Percentiles rank a stretch among this genome's conserved stretches.
phyloP scores from a whole-genome alignment of 1,140 invertebrate genomes.

The Holotrichia oblita region DNA sequence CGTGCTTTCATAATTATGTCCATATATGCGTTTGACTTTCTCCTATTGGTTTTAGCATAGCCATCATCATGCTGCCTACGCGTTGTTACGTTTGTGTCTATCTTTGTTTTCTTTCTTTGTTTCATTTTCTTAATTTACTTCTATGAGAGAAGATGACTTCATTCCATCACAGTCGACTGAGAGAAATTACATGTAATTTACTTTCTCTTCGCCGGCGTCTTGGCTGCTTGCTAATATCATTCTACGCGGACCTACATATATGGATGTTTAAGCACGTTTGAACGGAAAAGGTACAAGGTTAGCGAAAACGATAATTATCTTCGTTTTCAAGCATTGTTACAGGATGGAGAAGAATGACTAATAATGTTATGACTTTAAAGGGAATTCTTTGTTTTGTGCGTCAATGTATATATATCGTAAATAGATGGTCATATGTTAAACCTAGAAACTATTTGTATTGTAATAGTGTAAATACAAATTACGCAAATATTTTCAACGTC shows the following conservation, averaged over 20 bases:
- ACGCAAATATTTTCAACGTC: too few species aligned
- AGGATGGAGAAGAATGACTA: not conserved
- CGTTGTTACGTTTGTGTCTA: not conserved
- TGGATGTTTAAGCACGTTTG: not conserved
- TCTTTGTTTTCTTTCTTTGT: constrained; percentile 14
- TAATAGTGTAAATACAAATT: too few species aligned
- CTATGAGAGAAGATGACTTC: constrained; percentile 24
- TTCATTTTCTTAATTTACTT: constrained; percentile 22
- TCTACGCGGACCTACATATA: not conserved
- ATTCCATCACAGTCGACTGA: not conserved
- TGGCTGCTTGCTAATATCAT: not conserved
- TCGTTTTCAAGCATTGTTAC: not conserved
- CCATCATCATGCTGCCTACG: constrained; percentile 10
- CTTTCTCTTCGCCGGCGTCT: constrained; percentile 24
- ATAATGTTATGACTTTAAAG: not conserved
- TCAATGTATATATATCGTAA: not conserved
- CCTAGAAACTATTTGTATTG: too few species aligned
- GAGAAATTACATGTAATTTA: constrained; percentile 32
- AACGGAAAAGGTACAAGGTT: not conserved
- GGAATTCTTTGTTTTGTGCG: not conserved
- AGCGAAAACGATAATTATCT: not conserved
- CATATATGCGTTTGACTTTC: constrained; percentile 12
- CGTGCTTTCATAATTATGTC: not conserved
- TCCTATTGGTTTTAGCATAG: not conserved
- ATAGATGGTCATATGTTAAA: too few species aligned